phyloP scores from a whole-genome alignment of 2,797 vertebrate genomes.

The Chromis chromis region DNA sequence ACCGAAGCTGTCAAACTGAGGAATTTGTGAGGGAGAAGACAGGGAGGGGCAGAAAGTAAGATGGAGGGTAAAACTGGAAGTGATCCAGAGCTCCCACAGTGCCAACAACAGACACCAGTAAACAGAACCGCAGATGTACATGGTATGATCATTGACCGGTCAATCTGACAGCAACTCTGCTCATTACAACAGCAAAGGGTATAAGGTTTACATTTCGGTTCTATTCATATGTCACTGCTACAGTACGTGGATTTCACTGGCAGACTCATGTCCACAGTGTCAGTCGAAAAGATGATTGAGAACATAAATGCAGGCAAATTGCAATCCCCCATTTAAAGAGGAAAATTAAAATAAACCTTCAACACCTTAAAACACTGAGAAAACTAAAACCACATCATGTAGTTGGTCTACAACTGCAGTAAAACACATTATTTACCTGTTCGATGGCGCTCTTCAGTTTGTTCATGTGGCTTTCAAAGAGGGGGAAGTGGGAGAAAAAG shows the following conservation, averaged over 20 bases:
- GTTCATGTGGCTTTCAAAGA: conserved; percentile 99
- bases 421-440: conserved; percentile 84
- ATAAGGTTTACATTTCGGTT: conserved; percentile 24
- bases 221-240: conserved; percentile 36
- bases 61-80: conserved; percentile 26
- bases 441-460: conserved; percentile 97
- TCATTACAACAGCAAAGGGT: conserved; percentile 44
- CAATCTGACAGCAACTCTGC: conserved; percentile 39
- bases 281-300: not conserved
- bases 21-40: conserved; percentile 30
- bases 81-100: conserved; percentile 33
- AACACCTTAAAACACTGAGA: not conserved
- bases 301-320: not conserved
- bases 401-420: not conserved
- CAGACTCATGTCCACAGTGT: conserved; percentile 2
- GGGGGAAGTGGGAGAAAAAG: conserved; percentile 99
- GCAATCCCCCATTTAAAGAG: too few species aligned
- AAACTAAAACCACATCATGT: too few species aligned
- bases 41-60: not conserved
- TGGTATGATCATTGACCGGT: conserved; percentile 28
- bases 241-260: conserved; percentile 29
- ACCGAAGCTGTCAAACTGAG: conserved; percentile 39
- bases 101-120: conserved; percentile 49
- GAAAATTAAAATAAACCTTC: too few species aligned
- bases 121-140: conserved; percentile 49